Evolutionary conservation across 2,797 vertebrate genomes (phyloP), one percentile per base, ranked within the genome.

Genomic region (Numenius phaeopus): DNA sequence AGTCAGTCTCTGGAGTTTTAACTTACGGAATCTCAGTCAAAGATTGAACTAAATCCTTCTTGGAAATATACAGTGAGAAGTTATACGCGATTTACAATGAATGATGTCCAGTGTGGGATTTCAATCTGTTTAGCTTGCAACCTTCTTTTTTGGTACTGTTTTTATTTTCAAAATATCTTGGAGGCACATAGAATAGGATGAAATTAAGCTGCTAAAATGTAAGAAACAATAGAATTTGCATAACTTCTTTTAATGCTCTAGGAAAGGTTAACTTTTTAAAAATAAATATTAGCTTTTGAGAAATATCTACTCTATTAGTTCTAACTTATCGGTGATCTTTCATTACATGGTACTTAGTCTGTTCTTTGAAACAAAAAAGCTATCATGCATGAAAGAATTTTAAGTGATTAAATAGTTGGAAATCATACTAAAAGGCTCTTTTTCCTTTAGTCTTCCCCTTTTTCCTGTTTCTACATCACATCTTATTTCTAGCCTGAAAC

Each of bases 401-500:
- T 55, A 67, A 91, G 17, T 87, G 30, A 94, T 96, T 89, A 95
- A 97, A 61, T 89, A 86, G 70, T 94, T 97, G 55, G 71, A 93
- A 94, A 96, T 97, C 20, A 62, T 79, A 86, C 89, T 94, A 90
- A 97, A 97, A 97, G 65, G 5, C 58, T 94, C 9, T 93, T 93
- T 96, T 94, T 85, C 54, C 87, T 75, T 89, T 87, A 94, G 26
- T 75, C 42, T 86, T 96, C 65, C 54, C 18, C 29, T 57, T 89
- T 95, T 79, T 75, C 65, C 52, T 65, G 40, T 96, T 96, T 96
- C 83, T 93, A 58, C 59, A 71, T 66, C 92, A 94, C 94, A 91
- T 96, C 67, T 87, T 90, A 80, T 92, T 95, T 97, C 66, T 96
- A 96, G 22, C 75, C 79, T 96, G 94, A 96, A 97, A 96, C 52